Base-by-base conservation (phyloP, 35 echinoderm and acorn worm species). In the Holothuria glaberrima region DNA sequence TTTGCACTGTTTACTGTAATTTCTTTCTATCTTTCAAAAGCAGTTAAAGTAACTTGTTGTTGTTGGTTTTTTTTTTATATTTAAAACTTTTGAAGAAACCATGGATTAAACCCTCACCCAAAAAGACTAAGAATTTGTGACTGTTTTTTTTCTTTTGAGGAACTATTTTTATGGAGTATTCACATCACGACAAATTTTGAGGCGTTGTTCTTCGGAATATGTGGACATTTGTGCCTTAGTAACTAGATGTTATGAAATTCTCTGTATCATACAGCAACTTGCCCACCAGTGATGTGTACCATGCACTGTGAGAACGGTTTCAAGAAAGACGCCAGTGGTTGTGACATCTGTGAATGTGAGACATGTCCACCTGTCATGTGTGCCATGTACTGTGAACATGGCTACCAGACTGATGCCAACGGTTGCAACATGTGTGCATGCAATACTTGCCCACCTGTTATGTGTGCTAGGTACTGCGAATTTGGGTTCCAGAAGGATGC, bases 391-490 rank as follows among this genome's bases (percentile, higher is more conserved):
- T 92, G 90, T 92, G 82, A 92, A 30, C 48, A 92, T 27, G 90
- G 90, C 10, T 92, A 86, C 82, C 45, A 86, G 29, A 70, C 30
- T 24, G 90, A 80, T 34, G 75, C 16, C 6, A 82, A 88, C 34
- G 91, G 87, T 13, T 93, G 91, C 45, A 71, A 89, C 9, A 93
- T 89, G 33, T 93, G 91, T 48, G 38, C 41, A 12, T 93, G 91
- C 33, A 64, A 89, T 28, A 57, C 56, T 12, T 95, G 94, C 70
- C 87, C 90, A 68, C 36, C 60, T 7, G 81, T 92, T 5, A 83
- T 95, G 90, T 95, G 94, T 68, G 30, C 79, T 6, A 74, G 89
- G 22, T 90, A 73, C 65, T 95, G 94, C 67, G 94, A 95, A 75
- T 59, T 78, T 84, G 94, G 94, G 1, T 68, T 69, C 48, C 65